A percentile compares a stretch with the other conserved stretches of the same genome.
Conservation (phyloP, 2,888 invertebrate genomes). For the Micoletzkya japonica region DNA sequence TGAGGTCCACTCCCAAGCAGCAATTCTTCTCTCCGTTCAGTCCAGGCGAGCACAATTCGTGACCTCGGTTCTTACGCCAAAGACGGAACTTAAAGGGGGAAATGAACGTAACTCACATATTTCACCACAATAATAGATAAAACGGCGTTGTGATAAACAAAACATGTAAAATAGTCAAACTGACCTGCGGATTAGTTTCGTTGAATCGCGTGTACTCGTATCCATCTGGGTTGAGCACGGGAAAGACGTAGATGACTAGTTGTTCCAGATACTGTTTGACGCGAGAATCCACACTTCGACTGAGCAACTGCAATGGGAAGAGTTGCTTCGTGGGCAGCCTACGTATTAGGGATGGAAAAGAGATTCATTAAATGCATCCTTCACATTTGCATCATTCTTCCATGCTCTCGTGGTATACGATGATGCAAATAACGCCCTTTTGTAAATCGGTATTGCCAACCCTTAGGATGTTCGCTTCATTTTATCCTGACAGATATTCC, state of each 20-base stretch:
- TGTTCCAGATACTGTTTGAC: slow-evolving; percentile 42
- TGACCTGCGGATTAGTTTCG: slow-evolving; percentile 53
- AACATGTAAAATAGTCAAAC: background rate
- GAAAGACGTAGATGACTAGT: slow-evolving; percentile 56
- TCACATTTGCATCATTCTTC: no score
- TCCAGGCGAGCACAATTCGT: slow-evolving; percentile 39
- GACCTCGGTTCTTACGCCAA: slow-evolving; percentile 60
- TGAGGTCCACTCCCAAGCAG: slow-evolving; percentile 60
- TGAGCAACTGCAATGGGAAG: slow-evolving; percentile 11
- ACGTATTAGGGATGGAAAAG: no score
- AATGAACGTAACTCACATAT: background rate
- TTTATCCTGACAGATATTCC: no score
- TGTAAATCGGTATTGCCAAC: no score
- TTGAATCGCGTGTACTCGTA: slow-evolving; percentile 60
- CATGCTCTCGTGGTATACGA: no score
- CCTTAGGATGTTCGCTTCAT: no score
- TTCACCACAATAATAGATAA: background rate
- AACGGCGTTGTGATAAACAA: background rate
- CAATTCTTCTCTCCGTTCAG: slow-evolving; percentile 49
- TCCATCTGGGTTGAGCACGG: slow-evolving; percentile 60
- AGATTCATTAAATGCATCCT: no score
- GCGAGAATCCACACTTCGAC: background rate
- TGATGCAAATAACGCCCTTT: no score
- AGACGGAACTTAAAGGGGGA: slow-evolving; percentile 45
- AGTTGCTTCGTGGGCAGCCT: no score